These are phyloP conservation scores for Accipiter virgatus DNA, from an alignment of 2,113 vertebrate species.

Conservation along the genomic window DNA sequence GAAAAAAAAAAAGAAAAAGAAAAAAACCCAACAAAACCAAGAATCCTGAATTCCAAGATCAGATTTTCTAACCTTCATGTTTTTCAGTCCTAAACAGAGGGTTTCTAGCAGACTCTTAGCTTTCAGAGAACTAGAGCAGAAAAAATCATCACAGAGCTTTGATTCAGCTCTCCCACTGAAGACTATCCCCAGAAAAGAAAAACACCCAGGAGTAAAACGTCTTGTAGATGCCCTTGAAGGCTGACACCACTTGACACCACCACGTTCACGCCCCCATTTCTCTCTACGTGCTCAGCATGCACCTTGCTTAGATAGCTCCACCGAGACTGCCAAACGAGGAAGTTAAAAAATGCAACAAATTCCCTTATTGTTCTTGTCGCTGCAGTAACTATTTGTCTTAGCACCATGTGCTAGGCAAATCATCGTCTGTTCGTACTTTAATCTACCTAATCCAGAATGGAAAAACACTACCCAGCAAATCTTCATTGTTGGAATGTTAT, in stretches of 20 bases:
- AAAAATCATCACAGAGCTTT: background rate
- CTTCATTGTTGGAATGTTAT: background rate
- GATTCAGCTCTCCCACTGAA: background rate
- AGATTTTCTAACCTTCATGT: background rate
- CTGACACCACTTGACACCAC: background rate
- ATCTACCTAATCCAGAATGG: background rate
- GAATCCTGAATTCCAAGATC: background rate
- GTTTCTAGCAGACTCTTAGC: background rate
- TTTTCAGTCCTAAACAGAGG: background rate
- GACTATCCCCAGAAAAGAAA: background rate
- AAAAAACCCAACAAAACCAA: background rate
- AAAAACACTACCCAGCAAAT: background rate
- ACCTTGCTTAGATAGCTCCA: background rate
- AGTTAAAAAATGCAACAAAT: background rate
- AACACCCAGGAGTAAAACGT: background rate
- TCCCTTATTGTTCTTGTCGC: background rate
- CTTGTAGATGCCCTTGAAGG: background rate
- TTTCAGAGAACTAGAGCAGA: background rate
- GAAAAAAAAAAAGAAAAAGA: background rate
- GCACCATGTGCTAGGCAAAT: background rate
- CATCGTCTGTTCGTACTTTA: background rate
- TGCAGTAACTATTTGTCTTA: background rate
- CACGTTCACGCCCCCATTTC: background rate
- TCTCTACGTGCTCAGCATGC: background rate
- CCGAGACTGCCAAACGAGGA: background rate